Percentiles rank a stretch among this genome's conserved stretches.
Conservation (phyloP, 30 jellyfish, hydroid and myxozoan species). For the Clytia hemisphaerica region DNA sequence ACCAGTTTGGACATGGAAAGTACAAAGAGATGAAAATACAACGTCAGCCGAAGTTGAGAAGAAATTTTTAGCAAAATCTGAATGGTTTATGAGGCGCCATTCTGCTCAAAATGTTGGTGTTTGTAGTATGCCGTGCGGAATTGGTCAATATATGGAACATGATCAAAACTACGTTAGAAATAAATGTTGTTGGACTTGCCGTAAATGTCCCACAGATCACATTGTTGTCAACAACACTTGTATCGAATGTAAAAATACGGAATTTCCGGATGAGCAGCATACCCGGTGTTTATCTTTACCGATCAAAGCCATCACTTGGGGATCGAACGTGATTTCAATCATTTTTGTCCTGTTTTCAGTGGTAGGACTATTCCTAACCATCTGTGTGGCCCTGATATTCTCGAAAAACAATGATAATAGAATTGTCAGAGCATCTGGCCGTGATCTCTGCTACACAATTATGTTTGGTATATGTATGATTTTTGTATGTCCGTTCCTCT, state of each 20-base stretch:
- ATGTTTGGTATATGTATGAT: constrained; percentile 19
- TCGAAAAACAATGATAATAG: background rate
- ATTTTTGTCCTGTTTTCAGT: constrained; percentile 24
- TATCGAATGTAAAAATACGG: constrained; percentile 22
- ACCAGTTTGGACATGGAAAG: too few relatives aligned
- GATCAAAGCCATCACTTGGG: too few relatives aligned
- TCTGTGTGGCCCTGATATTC: constrained; percentile 11
- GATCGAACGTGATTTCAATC: too few relatives aligned
- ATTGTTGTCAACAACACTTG: constrained; percentile 34
- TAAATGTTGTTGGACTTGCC: constrained; percentile 80
- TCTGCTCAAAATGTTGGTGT: too few relatives aligned
- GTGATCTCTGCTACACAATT: constrained; percentile 38
- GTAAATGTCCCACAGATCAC: constrained; percentile 16
- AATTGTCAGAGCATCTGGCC: constrained; percentile 31
- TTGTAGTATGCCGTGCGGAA: constrained; percentile 36
- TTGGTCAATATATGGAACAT: constrained; percentile 14
- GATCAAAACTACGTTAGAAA: constrained; percentile 2
- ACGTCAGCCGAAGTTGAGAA: too few relatives aligned
- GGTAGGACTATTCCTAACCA: constrained; percentile 3
- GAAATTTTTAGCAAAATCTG: too few relatives aligned
- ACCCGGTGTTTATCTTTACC: too few relatives aligned
- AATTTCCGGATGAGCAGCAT: constrained; percentile 23
- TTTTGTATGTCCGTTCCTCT: constrained; percentile 24
- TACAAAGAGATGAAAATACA: too few relatives aligned
- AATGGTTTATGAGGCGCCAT: too few relatives aligned